Evolutionary conservation across 2,888 invertebrate genomes (phyloP), one percentile per base, ranked within the genome.

Genomic region (Bombylius major): DNA sequence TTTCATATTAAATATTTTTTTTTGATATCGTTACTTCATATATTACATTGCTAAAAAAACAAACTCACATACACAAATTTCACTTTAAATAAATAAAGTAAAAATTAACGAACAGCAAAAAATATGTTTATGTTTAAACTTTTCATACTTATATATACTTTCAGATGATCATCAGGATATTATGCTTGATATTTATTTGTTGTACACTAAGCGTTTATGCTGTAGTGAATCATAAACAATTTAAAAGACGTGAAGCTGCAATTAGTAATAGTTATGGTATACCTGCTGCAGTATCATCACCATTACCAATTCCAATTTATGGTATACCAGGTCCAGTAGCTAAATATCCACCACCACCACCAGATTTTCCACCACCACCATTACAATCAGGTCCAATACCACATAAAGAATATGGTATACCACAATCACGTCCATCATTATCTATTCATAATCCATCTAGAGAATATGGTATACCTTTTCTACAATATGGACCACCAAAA

Each of bases 241-340:
- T 64, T 4, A 64, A 70, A 59, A 54, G 72, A 64, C 64, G 66
- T 5, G 68, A 66, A 45, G 63, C 64, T 13, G 44, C 5, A 44
- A 44, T 44, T 9, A 42, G 47, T 39, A 46, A 32, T 14, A 77
- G 77, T 1, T 79, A 80, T 50, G 81, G 81, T 0, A 79, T 79
- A 0, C 79, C 80, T 0, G 62, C 66, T 51, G 72, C 73, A 56
- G 66, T 39, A 55, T 75, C 79, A 72, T 65, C 75, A 70, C 79
- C 78, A 56, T 70, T 75, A 13, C 81, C 81, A 3, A 73, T 77
- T 4, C 81, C 81, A 23, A 76, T 82, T 0, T 82, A 82, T 65
- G 82, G 82, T 54, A 78, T 78, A 0, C 82, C 82, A 5, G 76
- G 73, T 50, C 73, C 76, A 9, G 66, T 48, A 7, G 50, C 69